Conservation (phyloP, 1,140 invertebrate genomes). For the Musca domestica region DNA sequence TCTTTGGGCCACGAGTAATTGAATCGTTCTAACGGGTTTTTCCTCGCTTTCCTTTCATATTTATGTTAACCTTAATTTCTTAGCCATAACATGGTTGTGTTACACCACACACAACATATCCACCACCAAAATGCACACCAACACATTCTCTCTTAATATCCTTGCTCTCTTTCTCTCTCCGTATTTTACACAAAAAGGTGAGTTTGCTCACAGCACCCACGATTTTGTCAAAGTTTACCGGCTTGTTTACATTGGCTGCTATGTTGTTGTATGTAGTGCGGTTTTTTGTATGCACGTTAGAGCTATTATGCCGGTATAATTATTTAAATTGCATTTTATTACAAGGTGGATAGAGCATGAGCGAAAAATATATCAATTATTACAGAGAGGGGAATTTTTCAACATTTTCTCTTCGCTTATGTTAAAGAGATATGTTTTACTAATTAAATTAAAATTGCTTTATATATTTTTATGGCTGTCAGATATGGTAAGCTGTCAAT, state of each 20-base stretch:
- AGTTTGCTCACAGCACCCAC: background rate
- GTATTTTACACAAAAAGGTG: background rate
- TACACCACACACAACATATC: background rate
- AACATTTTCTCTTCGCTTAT: too few relatives aligned
- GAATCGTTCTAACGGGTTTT: slow-evolving; percentile 9
- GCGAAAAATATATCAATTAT: too few relatives aligned
- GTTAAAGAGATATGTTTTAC: too few relatives aligned
- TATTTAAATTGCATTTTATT: too few relatives aligned
- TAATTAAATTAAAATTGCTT: too few relatives aligned
- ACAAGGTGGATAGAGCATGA: too few relatives aligned
- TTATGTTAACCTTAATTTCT: background rate
- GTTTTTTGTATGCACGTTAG: background rate
- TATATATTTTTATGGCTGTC: too few relatives aligned
- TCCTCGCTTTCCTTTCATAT: background rate
- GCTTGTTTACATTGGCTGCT: slow-evolving; percentile 11
- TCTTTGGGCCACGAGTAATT: slow-evolving; percentile 5
- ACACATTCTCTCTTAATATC: background rate
- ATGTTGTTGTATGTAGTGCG: background rate
- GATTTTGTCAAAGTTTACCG: background rate
- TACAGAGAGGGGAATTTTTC: too few relatives aligned
- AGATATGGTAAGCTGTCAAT: too few relatives aligned
- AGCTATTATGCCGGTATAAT: too few relatives aligned
- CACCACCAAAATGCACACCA: too few relatives aligned
- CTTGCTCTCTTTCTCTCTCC: background rate
- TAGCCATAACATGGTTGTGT: slow-evolving; percentile 4